These are phyloP conservation scores for Lydus trimaculatus DNA, from an alignment of 2,888 invertebrate species.

Conservation along the genomic window DNA sequence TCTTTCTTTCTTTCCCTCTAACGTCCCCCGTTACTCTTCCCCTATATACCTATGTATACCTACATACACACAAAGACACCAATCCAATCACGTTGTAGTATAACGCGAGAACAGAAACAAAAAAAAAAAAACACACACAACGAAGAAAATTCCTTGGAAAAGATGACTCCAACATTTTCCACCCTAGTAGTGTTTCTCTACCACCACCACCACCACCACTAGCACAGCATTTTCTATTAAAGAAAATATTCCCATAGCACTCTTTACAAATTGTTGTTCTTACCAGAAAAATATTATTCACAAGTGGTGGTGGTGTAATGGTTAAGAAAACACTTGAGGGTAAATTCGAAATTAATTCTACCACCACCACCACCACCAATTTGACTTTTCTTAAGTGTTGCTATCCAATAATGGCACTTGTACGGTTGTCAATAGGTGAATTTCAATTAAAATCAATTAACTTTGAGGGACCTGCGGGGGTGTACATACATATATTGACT, in stretches of 20 bases:
- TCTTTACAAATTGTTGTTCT: constrained; percentile 28
- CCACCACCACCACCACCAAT: neutral
- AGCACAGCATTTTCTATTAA: constrained; percentile 30
- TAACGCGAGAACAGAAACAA: neutral
- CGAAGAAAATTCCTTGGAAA: neutral
- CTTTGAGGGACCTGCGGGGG: too few species aligned
- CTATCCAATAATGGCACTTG: neutral
- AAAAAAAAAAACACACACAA: neutral
- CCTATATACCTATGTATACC: neutral
- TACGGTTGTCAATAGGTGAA: neutral
- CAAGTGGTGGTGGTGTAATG: neutral
- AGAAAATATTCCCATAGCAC: constrained; percentile 42
- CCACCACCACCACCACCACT: neutral
- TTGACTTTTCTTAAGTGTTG: neutral
- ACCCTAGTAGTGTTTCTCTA: neutral
- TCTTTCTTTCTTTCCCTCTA: neutral
- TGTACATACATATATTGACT: too few species aligned
- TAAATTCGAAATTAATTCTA: neutral
- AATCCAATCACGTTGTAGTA: neutral
- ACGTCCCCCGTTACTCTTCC: neutral
- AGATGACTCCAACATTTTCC: constrained; percentile 2
- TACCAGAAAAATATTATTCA: neutral
- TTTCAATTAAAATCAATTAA: neutral
- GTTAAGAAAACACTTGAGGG: neutral
- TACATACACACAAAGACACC: neutral